Base-by-base conservation (phyloP, 2,113 vertebrate genomes). In the Platysternon megacephalum region DNA sequence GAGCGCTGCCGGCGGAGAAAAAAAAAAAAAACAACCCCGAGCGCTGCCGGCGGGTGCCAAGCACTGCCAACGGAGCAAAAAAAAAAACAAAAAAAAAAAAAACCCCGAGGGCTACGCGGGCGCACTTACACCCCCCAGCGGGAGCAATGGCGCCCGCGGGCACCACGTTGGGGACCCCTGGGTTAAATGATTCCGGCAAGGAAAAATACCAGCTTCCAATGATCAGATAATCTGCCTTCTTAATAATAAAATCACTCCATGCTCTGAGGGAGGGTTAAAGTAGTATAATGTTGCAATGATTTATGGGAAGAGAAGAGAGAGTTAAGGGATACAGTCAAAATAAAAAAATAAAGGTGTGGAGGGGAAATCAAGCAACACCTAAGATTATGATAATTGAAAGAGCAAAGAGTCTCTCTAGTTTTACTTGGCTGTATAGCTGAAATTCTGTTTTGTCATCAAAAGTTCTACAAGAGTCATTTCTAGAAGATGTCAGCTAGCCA, bases 321-420 rank as follows among this genome's bases (percentile, higher is more conserved):
- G 10, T 78, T 46, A 26, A 28, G 74, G 74, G 24, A 26, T 28
- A 13, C 11, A 46, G 42, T 44, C 42, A 78, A 26, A 42, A 78
- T 46, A 28, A 78, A 78, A 78, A 78, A 46, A 26, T 44, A 44
- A 44, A 32, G 56, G 56, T 32, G 28, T 29, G 28, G 4, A 29
- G 28, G 28, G 56, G 56, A 29, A n/a, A 65, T 65, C 61, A 65
- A 65, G 16, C 65, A 39, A 72, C 17, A 68, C 32, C 90, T 85
- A 88, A 53, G 79, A 94, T 95, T 95, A 95, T 19, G n/a, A 35
- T 46, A 88, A 94, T 9, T 52, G 58, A 89, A 93, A 93, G 4
- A 80, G 92, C 78, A 94, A 53, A 48, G n/a, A 21, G 68, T 78
- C 87, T 6, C 19, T 29, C 19, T 86, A 89, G 82, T 94, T 94